Conservation (phyloP, 2,888 invertebrate species). For the Latheticus oryzae region DNA sequence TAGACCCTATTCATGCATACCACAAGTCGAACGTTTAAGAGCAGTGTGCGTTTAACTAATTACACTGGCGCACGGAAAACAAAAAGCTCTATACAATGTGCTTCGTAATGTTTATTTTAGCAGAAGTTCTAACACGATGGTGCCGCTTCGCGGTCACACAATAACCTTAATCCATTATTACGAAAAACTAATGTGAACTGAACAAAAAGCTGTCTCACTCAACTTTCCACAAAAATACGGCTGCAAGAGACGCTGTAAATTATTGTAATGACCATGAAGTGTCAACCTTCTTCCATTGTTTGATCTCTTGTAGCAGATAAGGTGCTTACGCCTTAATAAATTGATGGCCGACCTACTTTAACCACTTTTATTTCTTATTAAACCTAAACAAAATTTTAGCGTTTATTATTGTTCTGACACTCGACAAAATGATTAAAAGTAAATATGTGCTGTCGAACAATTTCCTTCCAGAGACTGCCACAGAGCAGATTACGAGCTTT, state of each 20-base stretch:
- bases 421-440: slow-evolving; percentile 1
- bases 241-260: slow-evolving; percentile 52
- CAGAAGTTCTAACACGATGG: slow-evolving; percentile 39
- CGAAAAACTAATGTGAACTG: slow-evolving; percentile 56
- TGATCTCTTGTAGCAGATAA: slow-evolving; percentile 42
- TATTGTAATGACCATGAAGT: slow-evolving; percentile 53
- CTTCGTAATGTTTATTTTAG: slow-evolving; percentile 49
- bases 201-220: slow-evolving; percentile 52
- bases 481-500: no score
- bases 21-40: slow-evolving; percentile 46
- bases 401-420: no score
- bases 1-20: slow-evolving; percentile 43
- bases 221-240: slow-evolving; percentile 52
- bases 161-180: slow-evolving; percentile 58
- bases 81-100: slow-evolving; percentile 47
- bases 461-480: background rate
- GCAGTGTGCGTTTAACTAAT: slow-evolving; percentile 47
- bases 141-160: slow-evolving; percentile 49
- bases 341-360: slow-evolving; percentile 36
- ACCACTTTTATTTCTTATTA: slow-evolving; percentile 26
- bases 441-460: background rate
- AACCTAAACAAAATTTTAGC: no score
- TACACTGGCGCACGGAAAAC: slow-evolving; percentile 47
- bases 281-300: slow-evolving; percentile 44
- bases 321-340: slow-evolving; percentile 41